A percentile compares a stretch with the other conserved stretches of the same genome.
These are phyloP conservation scores for Eira barbara DNA, from an alignment of 2,113 vertebrate species.

Conservation along the genomic window DNA sequence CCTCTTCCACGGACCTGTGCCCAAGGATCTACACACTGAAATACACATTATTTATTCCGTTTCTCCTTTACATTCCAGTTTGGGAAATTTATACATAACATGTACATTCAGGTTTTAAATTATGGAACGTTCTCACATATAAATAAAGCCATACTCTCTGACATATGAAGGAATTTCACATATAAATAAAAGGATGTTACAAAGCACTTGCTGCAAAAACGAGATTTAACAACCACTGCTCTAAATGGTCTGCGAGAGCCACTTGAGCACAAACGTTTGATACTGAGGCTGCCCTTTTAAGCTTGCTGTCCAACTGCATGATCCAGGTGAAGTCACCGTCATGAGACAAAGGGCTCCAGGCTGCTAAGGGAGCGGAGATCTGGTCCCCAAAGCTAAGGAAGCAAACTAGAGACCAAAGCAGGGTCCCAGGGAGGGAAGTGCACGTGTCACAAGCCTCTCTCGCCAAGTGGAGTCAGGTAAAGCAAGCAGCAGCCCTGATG, in stretches of 20 bases:
- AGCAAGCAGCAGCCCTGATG: background rate
- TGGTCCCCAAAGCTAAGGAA: background rate
- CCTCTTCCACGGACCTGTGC: background rate
- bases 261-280: too few species aligned
- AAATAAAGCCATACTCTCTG: background rate
- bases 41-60: accelerated
- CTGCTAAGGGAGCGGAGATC: accelerated
- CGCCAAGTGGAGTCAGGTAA: background rate
- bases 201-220: background rate
- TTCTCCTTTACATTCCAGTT: background rate
- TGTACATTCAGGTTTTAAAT: background rate
- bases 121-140: background rate
- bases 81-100: background rate
- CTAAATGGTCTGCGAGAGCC: background rate
- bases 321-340: background rate
- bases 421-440: background rate
- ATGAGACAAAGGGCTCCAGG: background rate
- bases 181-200: background rate
- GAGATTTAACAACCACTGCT: background rate
- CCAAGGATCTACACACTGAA: background rate
- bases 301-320: too few species aligned
- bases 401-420: too few species aligned
- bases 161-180: background rate
- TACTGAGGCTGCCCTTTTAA: too few species aligned
- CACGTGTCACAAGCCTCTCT: accelerated